Base-by-base conservation (phyloP, 2,113 vertebrate genomes). In the Cyprinus carpio region DNA sequence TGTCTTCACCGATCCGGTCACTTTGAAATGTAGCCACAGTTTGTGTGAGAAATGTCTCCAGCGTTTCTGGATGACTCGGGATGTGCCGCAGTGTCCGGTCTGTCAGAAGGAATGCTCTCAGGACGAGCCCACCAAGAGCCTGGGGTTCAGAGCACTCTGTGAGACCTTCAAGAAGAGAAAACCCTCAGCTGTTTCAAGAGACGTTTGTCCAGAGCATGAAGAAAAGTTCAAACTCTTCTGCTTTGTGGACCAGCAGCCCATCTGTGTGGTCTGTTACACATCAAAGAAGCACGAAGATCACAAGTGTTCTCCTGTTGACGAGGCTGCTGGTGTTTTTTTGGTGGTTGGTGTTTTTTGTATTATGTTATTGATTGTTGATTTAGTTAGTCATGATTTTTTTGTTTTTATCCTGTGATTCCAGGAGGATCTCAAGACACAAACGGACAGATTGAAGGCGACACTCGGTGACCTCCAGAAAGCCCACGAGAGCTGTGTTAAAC, bases 161-260 rank as follows among this genome's bases (percentile, higher is more conserved):
- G 81, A 85, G 75, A 46, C 54, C 88, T 81, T 69, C 77, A 62
- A 74, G 37, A 78, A 18, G 0, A 75, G 67, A 75, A 40, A 78
- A 54, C 4, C 11, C 27, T 7, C 29, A 6, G 34, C 18, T 31
- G 15, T 40, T 9, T 12, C 77, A 25, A 40, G 25, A 40, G 64
- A 83, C 2, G 20, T 82, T 8, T 88, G 88, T 62, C 71, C 40
- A 4, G 46, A 82, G 23, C 87, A 88, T 15, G 54, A 64, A 0
- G 78, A 43, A 10, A 10, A 87, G 62, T 40, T 89, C 29, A 89
- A 86, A 40, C 80, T 83, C 56, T 90, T 90, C 79, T 89, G 87
- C 81, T 56, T 78, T 60, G 85, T 80, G 12, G 87, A 89, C 67
- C 56, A 88, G 81, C 43, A 34, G 79, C 85, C 85, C 49, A 85